These are phyloP conservation scores for Drosophila dives DNA, from an alignment of 2,888 invertebrate genomes.

Conservation along the genomic window DNA sequence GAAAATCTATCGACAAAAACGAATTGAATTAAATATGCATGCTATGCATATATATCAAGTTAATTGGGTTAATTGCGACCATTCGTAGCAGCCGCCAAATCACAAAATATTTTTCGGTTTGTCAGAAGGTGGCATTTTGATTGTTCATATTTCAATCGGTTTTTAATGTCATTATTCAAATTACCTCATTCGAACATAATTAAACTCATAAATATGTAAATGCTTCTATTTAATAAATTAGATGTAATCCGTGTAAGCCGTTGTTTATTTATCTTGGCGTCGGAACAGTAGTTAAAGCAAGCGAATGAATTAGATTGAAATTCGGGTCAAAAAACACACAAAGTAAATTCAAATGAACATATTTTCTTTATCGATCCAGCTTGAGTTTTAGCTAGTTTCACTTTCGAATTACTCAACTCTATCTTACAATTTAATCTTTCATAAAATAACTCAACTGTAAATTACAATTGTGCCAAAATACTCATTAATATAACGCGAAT, in stretches of 20 bases:
- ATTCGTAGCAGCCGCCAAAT: conserved; percentile 14
- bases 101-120: conserved; percentile 1
- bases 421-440: not conserved
- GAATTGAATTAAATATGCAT: conserved; percentile 64
- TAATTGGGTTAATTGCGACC: conserved; percentile 74
- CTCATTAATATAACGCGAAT: not conserved
- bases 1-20: conserved; percentile 25
- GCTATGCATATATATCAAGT: conserved; percentile 70
- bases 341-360: not conserved
- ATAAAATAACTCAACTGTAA: not conserved
- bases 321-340: not conserved
- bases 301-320: not conserved
- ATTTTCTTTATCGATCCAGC: not conserved
- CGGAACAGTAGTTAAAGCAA: not conserved
- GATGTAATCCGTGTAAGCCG: not conserved
- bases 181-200: conserved; percentile 29
- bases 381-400: not conserved
- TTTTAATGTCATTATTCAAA: conserved; percentile 40
- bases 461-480: not conserved
- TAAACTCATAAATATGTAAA: conserved; percentile 16
- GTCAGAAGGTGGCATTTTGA: conserved; percentile 1
- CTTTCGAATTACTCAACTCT: not conserved
- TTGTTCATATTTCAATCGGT: conserved; percentile 28
- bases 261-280: not conserved
- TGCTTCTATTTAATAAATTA: not conserved